These are phyloP conservation scores for Ciconia stormi DNA, from an alignment of 2,113 vertebrate species.

Conservation along the genomic window DNA sequence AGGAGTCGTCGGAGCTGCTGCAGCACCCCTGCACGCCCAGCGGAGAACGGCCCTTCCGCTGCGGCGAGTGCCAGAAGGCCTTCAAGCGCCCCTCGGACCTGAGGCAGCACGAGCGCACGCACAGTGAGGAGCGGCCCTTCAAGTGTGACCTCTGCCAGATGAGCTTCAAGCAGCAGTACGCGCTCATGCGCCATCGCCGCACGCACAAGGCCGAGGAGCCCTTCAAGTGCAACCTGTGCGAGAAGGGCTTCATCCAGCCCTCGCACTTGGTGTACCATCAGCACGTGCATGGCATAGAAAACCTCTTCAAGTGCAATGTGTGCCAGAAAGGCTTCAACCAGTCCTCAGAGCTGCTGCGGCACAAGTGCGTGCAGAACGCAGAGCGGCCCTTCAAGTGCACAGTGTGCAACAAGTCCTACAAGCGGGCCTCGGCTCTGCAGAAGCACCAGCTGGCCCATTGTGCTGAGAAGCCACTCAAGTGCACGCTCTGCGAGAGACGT, in stretches of 20 bases:
- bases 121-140: constrained; percentile 96
- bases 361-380: constrained; percentile 88
- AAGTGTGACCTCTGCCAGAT: constrained; percentile 98
- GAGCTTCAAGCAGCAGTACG: constrained; percentile 98
- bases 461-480: constrained; percentile 93
- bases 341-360: constrained; percentile 91
- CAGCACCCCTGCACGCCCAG: constrained; percentile 96
- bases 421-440: constrained; percentile 92
- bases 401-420: constrained; percentile 95
- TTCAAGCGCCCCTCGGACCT: constrained; percentile 95
- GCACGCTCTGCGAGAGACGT: constrained; percentile 93
- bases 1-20: constrained; percentile 93
- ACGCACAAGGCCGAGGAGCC: constrained; percentile 87
- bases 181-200: constrained; percentile 91
- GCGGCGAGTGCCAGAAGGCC: constrained; percentile 90
- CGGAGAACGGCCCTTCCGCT: constrained; percentile 92
- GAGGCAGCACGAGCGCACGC: constrained; percentile 93
- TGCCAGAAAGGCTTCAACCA: constrained; percentile 98
- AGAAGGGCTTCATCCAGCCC: constrained; percentile 96
- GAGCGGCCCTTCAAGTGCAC: constrained; percentile 96
- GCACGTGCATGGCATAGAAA: constrained; percentile 95
- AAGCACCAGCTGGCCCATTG: constrained; percentile 94
- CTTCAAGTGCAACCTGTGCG: constrained; percentile 94
- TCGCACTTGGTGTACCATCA: constrained; percentile 96
- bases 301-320: constrained; percentile 95